A percentile compares a stretch with the other conserved stretches of the same genome.
These are phyloP conservation scores for Ennomos erosarius DNA, from an alignment of 2,888 invertebrate species.

Conservation along the genomic window DNA sequence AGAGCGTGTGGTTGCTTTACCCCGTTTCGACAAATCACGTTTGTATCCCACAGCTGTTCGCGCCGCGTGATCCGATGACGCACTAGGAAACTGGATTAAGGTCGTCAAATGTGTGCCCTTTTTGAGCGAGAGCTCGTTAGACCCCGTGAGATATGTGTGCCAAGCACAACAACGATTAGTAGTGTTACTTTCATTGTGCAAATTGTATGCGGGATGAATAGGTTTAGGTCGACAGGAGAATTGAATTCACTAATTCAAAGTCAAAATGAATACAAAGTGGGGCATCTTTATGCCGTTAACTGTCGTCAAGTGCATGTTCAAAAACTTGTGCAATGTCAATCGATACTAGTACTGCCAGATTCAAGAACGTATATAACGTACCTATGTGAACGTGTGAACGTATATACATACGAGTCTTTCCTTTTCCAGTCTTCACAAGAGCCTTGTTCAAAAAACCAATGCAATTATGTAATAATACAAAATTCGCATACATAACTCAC, in stretches of 20 bases:
- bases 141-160: constrained; percentile 19
- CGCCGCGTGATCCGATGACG: constrained; percentile 55
- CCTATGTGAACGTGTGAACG: too few species aligned
- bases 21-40: constrained; percentile 60
- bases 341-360: constrained; percentile 7
- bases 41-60: constrained; percentile 38
- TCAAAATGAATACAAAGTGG: constrained; percentile 9
- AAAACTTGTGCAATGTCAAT: constrained; percentile 18
- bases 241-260: constrained; percentile 24
- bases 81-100: constrained; percentile 48
- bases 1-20: constrained; percentile 52
- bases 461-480: too few species aligned
- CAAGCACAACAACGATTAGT: constrained; percentile 23
- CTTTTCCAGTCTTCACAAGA: constrained; percentile 20
- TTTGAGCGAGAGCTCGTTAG: constrained; percentile 26
- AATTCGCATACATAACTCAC: too few species aligned
- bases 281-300: constrained; percentile 18
- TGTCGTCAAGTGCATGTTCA: neutral
- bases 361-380: constrained; percentile 28
- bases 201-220: constrained; percentile 18
- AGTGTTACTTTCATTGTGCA: constrained; percentile 28
- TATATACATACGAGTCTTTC: constrained; percentile 35
- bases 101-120: constrained; percentile 17
- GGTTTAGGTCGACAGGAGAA: constrained; percentile 22
- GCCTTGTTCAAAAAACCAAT: constrained; percentile 13